A percentile compares a stretch with the other conserved stretches of the same genome.
phyloP scores from a whole-genome alignment of 1,140 invertebrate species.

The Drosophila setifemur region DNA sequence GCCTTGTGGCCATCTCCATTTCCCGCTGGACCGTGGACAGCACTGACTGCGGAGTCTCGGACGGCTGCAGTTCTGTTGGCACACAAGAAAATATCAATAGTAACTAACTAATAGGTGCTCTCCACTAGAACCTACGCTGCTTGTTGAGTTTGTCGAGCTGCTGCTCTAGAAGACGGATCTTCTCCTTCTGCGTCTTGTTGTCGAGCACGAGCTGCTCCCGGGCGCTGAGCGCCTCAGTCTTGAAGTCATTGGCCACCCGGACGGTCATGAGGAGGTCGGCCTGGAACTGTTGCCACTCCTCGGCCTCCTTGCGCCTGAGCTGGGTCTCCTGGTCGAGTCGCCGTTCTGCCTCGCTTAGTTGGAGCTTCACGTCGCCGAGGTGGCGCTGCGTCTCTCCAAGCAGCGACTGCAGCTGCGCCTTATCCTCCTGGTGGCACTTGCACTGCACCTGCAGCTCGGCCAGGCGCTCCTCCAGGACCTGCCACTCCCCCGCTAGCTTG shows the following conservation, averaged over 20 bases:
- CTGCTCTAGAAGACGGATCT: conserved; percentile 88
- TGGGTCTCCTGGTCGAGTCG: conserved; percentile 85
- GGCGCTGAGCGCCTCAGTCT: conserved; percentile 92
- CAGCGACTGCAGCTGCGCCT: conserved; percentile 87
- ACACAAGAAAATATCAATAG: background rate
- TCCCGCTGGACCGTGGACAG: conserved; percentile 83
- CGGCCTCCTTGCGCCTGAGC: conserved; percentile 85
- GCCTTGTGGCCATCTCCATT: conserved; percentile 84
- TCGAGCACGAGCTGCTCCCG: conserved; percentile 91
- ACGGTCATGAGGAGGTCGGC: conserved; percentile 96
- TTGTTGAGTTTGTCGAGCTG: conserved; percentile 89
- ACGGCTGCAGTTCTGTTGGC: conserved; percentile 79
- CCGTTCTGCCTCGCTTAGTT: conserved; percentile 84
- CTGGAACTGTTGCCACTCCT: conserved; percentile 97
- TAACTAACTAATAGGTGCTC: background rate
- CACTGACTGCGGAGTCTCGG: conserved; percentile 83
- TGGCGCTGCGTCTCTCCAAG: conserved; percentile 87
- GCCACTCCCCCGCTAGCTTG: conserved; percentile 87
- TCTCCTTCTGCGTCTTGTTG: conserved; percentile 91
- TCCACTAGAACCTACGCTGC: conserved; percentile 60
- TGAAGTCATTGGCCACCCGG: conserved; percentile 96
- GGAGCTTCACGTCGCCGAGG: conserved; percentile 85
- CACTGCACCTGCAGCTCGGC: conserved; percentile 88
- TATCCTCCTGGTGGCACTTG: conserved; percentile 90
- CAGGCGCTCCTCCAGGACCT: conserved; percentile 88